Evolutionary conservation across 1,140 invertebrate genomes (phyloP).

Genomic region (Bombus ignitus): DNA sequence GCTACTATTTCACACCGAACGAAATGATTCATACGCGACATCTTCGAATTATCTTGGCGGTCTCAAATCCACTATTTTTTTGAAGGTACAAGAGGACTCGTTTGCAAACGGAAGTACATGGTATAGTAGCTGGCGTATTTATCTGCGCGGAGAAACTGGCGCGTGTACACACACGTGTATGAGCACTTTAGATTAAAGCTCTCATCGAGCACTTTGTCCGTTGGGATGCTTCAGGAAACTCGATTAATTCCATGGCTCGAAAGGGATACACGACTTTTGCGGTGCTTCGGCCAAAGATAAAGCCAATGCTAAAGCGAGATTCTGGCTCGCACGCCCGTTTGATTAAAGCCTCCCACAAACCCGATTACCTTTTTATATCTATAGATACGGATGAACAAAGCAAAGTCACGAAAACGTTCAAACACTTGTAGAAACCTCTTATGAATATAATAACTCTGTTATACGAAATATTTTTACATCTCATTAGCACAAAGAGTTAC

Average conservation of each 20-base stretch:
- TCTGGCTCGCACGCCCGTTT: slow-evolving; percentile 32
- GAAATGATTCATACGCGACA: neutral
- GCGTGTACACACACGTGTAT: neutral
- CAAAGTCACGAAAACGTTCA: neutral
- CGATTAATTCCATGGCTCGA: slow-evolving; percentile 52
- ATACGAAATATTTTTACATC: neutral
- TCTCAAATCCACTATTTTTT: neutral
- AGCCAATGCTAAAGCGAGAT: slow-evolving; percentile 47
- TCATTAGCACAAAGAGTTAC: too few relatives aligned
- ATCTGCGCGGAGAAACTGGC: slow-evolving; percentile 10
- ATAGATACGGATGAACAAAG: neutral
- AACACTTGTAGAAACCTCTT: neutral
- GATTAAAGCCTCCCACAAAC: slow-evolving; percentile 56
- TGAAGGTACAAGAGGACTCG: neutral
- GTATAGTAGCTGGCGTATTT: neutral
- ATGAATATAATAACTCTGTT: neutral
- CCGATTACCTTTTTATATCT: slow-evolving; percentile 52
- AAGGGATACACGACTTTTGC: slow-evolving; percentile 65
- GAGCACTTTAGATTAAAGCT: slow-evolving; percentile 65
- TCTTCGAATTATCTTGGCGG: neutral
- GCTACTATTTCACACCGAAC: too few relatives aligned
- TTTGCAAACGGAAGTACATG: neutral
- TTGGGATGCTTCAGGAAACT: slow-evolving; percentile 56
- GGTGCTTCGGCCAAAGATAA: slow-evolving; percentile 59
- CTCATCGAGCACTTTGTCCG: slow-evolving; percentile 57